Conservation (phyloP, 2,888 invertebrate genomes). For the Amblyjoppa fuscipennis region DNA sequence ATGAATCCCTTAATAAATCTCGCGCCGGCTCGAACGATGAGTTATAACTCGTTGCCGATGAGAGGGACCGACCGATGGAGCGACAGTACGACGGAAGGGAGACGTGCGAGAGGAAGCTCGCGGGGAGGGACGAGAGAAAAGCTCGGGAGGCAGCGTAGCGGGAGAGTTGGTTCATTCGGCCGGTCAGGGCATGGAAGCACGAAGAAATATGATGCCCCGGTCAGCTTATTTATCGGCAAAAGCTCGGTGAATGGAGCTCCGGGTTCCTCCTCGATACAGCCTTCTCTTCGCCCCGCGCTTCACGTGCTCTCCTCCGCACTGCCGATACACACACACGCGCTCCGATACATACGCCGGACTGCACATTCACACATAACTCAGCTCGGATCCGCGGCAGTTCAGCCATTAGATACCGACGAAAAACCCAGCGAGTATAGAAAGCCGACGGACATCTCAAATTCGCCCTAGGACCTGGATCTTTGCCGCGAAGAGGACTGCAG, state of each 20-base stretch:
- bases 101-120: conserved; percentile 3
- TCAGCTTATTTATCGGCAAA: conserved; percentile 79
- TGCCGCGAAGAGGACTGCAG: not conserved
- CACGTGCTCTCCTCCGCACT: conserved; percentile 17
- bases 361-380: conserved; percentile 1
- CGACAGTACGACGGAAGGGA: conserved; percentile 6
- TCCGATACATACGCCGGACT: not conserved
- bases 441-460: conserved; percentile 30
- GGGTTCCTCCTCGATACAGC: conserved; percentile 52
- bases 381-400: not conserved
- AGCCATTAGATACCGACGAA: conserved; percentile 21
- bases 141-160: conserved; percentile 16
- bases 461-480: conserved; percentile 19
- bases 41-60: conserved; percentile 62
- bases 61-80: conserved; percentile 45
- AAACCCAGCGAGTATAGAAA: conserved; percentile 13
- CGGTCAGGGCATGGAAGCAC: conserved; percentile 62
- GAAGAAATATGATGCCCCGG: conserved; percentile 79
- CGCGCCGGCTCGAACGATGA: conserved; percentile 67
- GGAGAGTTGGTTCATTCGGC: conserved; percentile 44
- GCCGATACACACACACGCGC: not conserved
- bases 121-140: conserved; percentile 39
- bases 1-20: conserved; percentile 79
- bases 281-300: conserved; percentile 18
- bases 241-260: conserved; percentile 69